These are phyloP conservation scores for Recurvirostra avosetta DNA, from an alignment of 2,113 vertebrate species.

Conservation along the genomic window DNA sequence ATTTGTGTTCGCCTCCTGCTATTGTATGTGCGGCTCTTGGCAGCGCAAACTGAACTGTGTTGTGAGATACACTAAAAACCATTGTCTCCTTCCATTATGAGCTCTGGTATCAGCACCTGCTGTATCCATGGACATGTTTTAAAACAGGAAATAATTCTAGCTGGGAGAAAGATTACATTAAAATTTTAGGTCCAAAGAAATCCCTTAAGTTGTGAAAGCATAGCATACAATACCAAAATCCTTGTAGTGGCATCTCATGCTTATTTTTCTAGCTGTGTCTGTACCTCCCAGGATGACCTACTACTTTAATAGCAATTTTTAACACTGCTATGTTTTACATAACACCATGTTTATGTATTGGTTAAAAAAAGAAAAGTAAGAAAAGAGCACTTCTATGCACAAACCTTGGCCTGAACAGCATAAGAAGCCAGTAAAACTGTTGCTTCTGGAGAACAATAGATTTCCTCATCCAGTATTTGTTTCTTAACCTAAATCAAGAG, in stretches of 20 bases:
- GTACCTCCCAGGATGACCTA: neutral
- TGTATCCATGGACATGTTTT: neutral
- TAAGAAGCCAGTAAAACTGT: constrained; percentile 90
- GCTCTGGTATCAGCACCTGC: neutral
- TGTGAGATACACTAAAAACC: neutral
- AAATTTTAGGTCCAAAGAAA: neutral
- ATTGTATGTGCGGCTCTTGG: rapidly evolving
- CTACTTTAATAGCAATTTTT: neutral
- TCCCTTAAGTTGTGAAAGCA: neutral
- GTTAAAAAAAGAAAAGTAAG: neutral
- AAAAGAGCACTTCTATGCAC: neutral
- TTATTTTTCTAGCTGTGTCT: neutral
- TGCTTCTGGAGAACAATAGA: constrained; percentile 91
- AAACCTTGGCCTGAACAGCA: constrained; percentile 92
- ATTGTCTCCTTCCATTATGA: neutral
- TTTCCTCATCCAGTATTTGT: constrained; percentile 92
- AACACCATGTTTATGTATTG: neutral
- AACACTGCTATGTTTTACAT: neutral
- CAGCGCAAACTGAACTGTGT: neutral
- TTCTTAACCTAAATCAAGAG: constrained; percentile 84
- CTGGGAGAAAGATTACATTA: neutral
- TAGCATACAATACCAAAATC: neutral
- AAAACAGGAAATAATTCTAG: neutral
- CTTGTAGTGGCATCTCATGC: neutral
- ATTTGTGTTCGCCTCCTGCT: neutral